phyloP scores from a whole-genome alignment of 2,113 vertebrate species.

The Dermatemys mawii region DNA sequence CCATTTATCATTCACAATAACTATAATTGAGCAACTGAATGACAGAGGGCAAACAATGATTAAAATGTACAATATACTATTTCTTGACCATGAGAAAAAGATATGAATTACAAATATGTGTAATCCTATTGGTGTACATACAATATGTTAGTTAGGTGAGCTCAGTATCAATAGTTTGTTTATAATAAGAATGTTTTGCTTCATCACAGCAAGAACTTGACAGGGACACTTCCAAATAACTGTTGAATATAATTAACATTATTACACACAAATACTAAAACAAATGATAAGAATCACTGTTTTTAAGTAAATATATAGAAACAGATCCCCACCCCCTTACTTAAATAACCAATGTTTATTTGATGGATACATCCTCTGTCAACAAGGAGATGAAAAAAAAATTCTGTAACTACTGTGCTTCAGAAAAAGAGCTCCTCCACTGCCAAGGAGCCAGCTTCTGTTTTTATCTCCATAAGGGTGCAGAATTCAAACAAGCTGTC shows the following conservation, averaged over 20 bases:
- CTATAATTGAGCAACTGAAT: background rate
- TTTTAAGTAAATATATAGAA: slow-evolving; percentile 34
- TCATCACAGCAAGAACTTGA: slow-evolving; percentile 16
- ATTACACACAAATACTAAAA: slow-evolving; percentile 37
- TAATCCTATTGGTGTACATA: background rate
- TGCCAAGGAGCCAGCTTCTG: background rate
- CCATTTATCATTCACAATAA: slow-evolving; percentile 37
- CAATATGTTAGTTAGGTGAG: background rate
- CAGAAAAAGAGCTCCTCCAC: background rate
- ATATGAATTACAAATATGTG: background rate
- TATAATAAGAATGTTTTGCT: slow-evolving; percentile 41
- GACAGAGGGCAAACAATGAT: background rate
- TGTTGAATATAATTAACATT: slow-evolving; percentile 64
- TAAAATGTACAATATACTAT: slow-evolving; percentile 23
- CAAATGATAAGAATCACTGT: background rate
- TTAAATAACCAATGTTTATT: background rate
- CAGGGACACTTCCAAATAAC: slow-evolving; percentile 33
- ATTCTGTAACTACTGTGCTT: background rate
- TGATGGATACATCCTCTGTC: background rate
- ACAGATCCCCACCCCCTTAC: background rate
- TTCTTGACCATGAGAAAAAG: background rate
- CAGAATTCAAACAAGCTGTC: background rate
- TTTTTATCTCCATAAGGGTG: background rate
- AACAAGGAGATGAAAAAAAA: background rate
- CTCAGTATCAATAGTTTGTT: background rate